Evolutionary conservation across 1,140 invertebrate genomes (phyloP).

Genomic region (Drosophila malerkotliana): DNA sequence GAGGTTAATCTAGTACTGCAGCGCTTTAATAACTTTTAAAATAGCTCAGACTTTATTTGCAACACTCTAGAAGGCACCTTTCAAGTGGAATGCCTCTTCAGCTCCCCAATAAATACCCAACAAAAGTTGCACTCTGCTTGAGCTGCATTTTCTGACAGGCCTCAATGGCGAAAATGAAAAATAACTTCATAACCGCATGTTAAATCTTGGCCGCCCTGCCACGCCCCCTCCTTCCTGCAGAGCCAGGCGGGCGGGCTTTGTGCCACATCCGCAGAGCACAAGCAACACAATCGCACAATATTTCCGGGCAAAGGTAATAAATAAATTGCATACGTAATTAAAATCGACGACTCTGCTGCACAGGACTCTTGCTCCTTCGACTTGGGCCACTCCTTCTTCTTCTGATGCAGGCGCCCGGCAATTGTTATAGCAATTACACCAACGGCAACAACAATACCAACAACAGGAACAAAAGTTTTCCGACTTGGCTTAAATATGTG

Average conservation of each 20-base stretch:
- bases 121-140: constrained; percentile 1
- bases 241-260: constrained; percentile 6
- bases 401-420: constrained; percentile 33
- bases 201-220: constrained; percentile 46
- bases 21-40: not conserved
- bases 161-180: constrained; percentile 73
- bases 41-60: not conserved
- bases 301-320: constrained; percentile 80
- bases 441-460: constrained; percentile 42
- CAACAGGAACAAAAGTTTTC: constrained; percentile 66
- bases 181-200: constrained; percentile 74
- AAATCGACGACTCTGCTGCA: constrained; percentile 77
- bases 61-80: constrained; percentile 2
- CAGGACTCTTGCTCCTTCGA: constrained; percentile 33
- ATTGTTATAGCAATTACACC: constrained; percentile 55
- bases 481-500: constrained; percentile 46
- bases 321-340: constrained; percentile 83
- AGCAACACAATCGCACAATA: constrained; percentile 74
- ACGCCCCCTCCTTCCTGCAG: constrained; percentile 1
- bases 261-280: constrained; percentile 43
- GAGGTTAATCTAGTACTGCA: not conserved
- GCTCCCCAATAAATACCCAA: not conserved
- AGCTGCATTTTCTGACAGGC: constrained; percentile 45
- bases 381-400: constrained; percentile 15
- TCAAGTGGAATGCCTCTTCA: not conserved